phyloP scores from a whole-genome alignment of 2,797 vertebrate species.

The Tapirus indicus region DNA sequence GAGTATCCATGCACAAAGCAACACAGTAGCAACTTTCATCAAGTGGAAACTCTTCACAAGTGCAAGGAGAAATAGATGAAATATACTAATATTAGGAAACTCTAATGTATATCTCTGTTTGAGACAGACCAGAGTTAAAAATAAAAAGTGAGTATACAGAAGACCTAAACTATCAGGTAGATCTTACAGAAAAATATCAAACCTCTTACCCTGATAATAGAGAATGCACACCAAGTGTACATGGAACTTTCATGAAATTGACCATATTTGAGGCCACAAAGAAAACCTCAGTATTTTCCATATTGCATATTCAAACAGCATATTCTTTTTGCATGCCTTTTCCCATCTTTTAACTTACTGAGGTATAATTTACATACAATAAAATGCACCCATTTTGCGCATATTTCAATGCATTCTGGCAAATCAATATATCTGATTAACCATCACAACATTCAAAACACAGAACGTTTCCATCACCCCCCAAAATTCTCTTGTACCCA shows the following conservation, averaged over 20 bases:
- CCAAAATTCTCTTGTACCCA: background rate
- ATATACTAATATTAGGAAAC: background rate
- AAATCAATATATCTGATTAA: background rate
- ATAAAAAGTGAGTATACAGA: background rate
- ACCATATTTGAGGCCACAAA: background rate
- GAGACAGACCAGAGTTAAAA: background rate
- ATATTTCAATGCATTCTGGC: background rate
- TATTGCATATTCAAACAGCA: background rate
- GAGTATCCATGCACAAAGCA: background rate
- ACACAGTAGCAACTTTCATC: background rate
- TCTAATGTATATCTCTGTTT: background rate
- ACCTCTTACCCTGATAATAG: background rate
- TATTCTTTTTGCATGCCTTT: background rate
- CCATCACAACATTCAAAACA: background rate
- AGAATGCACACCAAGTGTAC: background rate
- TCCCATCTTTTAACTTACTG: background rate
- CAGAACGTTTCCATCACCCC: background rate
- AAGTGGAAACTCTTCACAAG: background rate
- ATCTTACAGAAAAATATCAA: background rate
- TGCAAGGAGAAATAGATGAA: background rate
- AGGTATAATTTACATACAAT: background rate
- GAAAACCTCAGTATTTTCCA: background rate
- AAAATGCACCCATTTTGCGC: background rate
- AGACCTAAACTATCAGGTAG: background rate
- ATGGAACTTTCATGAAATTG: background rate